A percentile compares a stretch with the other conserved stretches of the same genome.
phyloP scores from a whole-genome alignment of 2,113 vertebrate species.

The Machaerirhynchus nigripectus region DNA sequence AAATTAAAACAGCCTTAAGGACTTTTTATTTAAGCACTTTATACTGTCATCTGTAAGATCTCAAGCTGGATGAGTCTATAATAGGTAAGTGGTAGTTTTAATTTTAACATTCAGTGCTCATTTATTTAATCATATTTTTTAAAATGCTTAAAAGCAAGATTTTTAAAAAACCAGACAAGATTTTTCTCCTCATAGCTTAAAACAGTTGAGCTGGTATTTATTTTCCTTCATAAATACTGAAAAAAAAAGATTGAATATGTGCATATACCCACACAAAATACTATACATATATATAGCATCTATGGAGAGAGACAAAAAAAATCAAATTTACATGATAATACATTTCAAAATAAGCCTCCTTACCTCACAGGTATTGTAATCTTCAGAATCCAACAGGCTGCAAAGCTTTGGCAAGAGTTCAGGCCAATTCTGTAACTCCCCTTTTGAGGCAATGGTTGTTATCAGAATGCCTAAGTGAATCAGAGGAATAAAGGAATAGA shows the following conservation, averaged over 20 bases:
- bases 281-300: neutral
- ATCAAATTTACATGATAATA: neutral
- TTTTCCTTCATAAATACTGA: neutral
- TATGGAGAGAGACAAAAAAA: neutral
- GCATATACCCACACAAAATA: neutral
- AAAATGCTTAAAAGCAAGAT: neutral
- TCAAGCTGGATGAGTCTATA: neutral
- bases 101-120: neutral
- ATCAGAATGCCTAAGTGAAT: conserved; percentile 85
- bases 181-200: neutral
- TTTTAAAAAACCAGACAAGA: neutral
- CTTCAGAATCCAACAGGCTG: conserved; percentile 90
- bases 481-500: neutral
- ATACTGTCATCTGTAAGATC: neutral
- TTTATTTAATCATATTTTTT: neutral
- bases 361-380: conserved; percentile 97
- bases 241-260: neutral
- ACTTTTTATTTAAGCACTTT: neutral
- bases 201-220: neutral
- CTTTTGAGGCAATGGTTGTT: conserved; percentile 96
- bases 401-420: conserved; percentile 94
- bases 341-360: conserved; percentile 21
- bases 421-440: conserved; percentile 94
- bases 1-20: neutral
- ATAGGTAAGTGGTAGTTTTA: neutral